Percentiles rank a stretch among this genome's conserved stretches.
phyloP scores from a whole-genome alignment of 2,113 vertebrate species.

The Amazona guildingii region DNA sequence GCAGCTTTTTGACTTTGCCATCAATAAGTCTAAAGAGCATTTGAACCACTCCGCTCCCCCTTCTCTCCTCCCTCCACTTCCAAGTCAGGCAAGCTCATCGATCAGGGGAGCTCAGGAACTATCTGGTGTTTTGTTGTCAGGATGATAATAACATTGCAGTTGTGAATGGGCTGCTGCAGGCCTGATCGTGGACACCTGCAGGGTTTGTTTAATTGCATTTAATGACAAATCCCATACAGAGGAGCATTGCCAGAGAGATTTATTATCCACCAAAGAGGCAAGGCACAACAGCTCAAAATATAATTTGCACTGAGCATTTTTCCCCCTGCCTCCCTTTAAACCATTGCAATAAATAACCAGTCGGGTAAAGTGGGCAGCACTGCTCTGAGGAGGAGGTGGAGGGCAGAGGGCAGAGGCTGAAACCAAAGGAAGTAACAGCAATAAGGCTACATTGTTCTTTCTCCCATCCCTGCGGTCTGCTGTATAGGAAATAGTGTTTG shows the following conservation, averaged over 20 bases:
- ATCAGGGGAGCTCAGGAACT: conserved; percentile 67
- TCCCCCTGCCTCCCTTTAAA: conserved; percentile 53
- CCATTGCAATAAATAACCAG: conserved; percentile 59
- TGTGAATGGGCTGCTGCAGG: conserved; percentile 72
- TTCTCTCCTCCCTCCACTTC: conserved; percentile 35
- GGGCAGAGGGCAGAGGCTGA: conserved; percentile 43
- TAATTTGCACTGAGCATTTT: conserved; percentile 61
- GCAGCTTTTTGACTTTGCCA: conserved; percentile 51
- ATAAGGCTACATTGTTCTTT: conserved; percentile 57
- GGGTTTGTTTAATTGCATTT: conserved; percentile 74
- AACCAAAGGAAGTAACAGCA: conserved; percentile 58
- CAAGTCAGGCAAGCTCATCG: conserved; percentile 61
- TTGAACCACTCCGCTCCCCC: neutral
- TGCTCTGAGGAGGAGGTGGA: conserved; percentile 2
- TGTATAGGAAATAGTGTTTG: conserved; percentile 54
- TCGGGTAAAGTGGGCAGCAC: conserved; percentile 52
- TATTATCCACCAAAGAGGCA: conserved; percentile 63
- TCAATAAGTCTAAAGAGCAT: conserved; percentile 59
- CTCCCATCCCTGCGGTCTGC: conserved; percentile 32
- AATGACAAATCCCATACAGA: conserved; percentile 70
- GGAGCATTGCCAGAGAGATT: conserved; percentile 64
- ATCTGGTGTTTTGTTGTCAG: conserved; percentile 70
- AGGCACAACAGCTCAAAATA: conserved; percentile 71
- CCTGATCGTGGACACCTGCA: conserved; percentile 66
- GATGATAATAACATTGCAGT: conserved; percentile 68